phyloP scores from a whole-genome alignment of 2,888 invertebrate genomes.

The Ecliptopera silaceata region DNA sequence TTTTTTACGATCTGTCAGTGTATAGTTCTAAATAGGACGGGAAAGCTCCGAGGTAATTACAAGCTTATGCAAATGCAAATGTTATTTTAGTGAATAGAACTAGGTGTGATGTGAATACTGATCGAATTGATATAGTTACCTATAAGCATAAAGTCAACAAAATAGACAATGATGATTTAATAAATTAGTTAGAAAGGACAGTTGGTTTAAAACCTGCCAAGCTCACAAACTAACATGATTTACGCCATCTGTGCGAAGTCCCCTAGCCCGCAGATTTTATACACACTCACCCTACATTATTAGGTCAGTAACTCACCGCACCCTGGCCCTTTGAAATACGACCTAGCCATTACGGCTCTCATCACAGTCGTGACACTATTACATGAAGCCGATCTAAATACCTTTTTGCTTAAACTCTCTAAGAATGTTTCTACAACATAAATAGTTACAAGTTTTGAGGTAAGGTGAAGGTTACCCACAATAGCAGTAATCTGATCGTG shows the following conservation, averaged over 20 bases:
- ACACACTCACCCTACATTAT: constrained; percentile 16
- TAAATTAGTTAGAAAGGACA: neutral
- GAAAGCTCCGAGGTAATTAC: constrained; percentile 28
- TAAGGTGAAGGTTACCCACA: constrained; percentile 31
- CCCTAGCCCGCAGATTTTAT: constrained; percentile 14
- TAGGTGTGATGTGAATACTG: constrained; percentile 18
- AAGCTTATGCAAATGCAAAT: constrained; percentile 27
- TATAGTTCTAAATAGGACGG: constrained; percentile 21
- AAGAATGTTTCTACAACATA: constrained; percentile 26
- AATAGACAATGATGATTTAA: neutral
- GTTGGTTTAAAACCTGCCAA: neutral
- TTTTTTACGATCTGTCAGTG: constrained; percentile 10
- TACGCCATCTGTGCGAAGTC: constrained; percentile 2
- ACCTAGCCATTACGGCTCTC: constrained; percentile 9
- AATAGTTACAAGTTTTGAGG: constrained; percentile 21
- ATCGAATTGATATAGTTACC: too few relatives aligned
- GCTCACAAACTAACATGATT: constrained; percentile 2
- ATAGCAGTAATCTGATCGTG: constrained; percentile 13
- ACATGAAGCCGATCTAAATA: constrained; percentile 41
- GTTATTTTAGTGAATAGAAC: constrained; percentile 16
- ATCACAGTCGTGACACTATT: constrained; percentile 45
- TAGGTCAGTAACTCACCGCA: constrained; percentile 2
- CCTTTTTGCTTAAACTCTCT: constrained; percentile 22
- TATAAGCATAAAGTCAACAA: too few relatives aligned
- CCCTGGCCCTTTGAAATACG: constrained; percentile 13